Conservation (phyloP, 1,140 invertebrate genomes). For the Linepithema humile region DNA sequence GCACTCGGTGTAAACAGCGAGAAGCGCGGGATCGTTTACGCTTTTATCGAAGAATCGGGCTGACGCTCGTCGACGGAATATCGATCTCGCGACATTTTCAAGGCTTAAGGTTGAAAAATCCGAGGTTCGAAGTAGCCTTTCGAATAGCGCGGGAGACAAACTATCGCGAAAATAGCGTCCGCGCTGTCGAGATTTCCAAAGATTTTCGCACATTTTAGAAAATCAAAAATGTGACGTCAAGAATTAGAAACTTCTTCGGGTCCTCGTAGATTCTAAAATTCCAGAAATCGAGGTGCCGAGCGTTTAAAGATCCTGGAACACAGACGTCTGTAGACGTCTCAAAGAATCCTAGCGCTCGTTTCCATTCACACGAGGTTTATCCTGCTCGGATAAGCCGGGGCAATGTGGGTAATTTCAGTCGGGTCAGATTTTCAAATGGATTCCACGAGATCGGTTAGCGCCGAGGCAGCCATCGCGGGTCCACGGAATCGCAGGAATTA, state of each 20-base stretch:
- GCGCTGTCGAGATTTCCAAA: not conserved
- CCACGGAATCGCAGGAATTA: slow-evolving; percentile 65
- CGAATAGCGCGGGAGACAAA: not conserved
- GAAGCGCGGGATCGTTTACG: slow-evolving; percentile 5
- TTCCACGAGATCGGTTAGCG: slow-evolving; percentile 43
- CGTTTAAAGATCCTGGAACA: not conserved
- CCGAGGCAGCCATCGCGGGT: slow-evolving; percentile 19
- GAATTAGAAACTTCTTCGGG: not conserved
- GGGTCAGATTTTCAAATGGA: slow-evolving; percentile 64
- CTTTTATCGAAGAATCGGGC: not conserved
- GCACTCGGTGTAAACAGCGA: slow-evolving; percentile 42
- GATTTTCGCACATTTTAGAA: not conserved
- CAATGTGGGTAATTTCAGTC: slow-evolving; percentile 55
- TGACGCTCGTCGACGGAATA: too few relatives aligned
- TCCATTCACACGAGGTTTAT: slow-evolving; percentile 21
- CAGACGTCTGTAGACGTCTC: not conserved
- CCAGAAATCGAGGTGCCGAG: not conserved
- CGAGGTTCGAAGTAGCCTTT: too few relatives aligned
- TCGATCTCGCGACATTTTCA: too few relatives aligned
- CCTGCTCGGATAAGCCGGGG: slow-evolving; percentile 45
- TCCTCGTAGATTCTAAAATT: not conserved
- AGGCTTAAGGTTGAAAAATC: too few relatives aligned
- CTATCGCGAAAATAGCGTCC: not conserved
- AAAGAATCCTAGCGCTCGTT: slow-evolving; percentile 28
- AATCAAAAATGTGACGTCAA: not conserved